These are phyloP conservation scores for Tetraodon nigroviridis DNA, from an alignment of 2,113 vertebrate species.

Conservation along the genomic window DNA sequence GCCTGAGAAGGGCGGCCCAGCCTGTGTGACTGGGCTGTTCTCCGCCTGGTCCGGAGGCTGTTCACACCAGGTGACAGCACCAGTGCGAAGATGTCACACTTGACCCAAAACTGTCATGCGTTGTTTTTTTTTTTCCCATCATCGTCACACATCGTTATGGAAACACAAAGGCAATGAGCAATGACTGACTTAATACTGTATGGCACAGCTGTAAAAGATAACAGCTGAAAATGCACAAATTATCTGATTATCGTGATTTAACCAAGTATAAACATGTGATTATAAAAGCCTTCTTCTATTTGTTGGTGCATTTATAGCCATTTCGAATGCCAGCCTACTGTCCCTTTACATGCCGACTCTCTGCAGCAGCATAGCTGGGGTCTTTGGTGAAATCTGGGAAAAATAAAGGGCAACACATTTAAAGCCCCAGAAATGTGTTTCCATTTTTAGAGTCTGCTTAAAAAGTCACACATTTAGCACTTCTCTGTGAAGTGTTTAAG, in stretches of 20 bases:
- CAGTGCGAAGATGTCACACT: constrained; percentile 49
- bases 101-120: constrained; percentile 47
- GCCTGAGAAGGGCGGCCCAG: constrained; percentile 44
- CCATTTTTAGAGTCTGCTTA: not conserved
- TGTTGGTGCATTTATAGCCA: too few species aligned
- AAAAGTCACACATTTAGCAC: constrained; percentile 20
- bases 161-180: constrained; percentile 8
- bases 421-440: not conserved
- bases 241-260: too few species aligned
- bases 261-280: too few species aligned
- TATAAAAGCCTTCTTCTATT: too few species aligned
- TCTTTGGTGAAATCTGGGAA: too few species aligned
- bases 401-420: too few species aligned
- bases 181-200: not conserved
- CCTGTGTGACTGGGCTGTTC: constrained; percentile 48
- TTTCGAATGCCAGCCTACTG: too few species aligned
- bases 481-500: not conserved
- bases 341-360: too few species aligned
- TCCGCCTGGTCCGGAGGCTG: constrained; percentile 59
- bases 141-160: not conserved
- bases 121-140: too few species aligned
- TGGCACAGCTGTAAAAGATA: not conserved
- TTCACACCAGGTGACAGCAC: constrained; percentile 57
- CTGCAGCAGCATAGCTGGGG: too few species aligned
- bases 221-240: not conserved